A percentile compares a stretch with the other conserved stretches of the same genome.
Conservation (phyloP, 2,797 vertebrate species). For the Gorsachius magnificus region DNA sequence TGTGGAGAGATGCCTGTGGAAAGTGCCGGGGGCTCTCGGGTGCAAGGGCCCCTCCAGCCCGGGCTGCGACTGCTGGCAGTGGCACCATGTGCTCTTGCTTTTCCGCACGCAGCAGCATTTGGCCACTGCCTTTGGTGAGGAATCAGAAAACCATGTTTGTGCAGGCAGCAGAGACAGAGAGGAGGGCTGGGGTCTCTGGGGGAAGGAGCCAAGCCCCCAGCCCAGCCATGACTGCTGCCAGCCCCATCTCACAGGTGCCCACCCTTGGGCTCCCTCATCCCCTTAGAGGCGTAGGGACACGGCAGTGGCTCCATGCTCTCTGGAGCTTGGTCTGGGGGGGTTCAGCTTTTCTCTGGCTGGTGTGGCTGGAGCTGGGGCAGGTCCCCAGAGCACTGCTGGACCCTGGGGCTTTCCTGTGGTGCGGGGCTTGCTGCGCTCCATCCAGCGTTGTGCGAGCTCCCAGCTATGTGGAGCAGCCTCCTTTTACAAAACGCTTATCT, state of each 20-base stretch:
- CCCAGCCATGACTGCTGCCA: accelerated
- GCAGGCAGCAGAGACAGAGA: accelerated
- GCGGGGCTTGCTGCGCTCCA: neutral
- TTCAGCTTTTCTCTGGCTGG: neutral
- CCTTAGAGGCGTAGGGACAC: neutral
- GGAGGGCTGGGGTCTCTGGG: neutral
- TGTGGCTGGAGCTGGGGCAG: neutral
- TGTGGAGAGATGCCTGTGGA: neutral
- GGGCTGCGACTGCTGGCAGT: accelerated
- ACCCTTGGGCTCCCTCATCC: accelerated
- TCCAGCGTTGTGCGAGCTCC: accelerated
- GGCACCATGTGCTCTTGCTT: accelerated
- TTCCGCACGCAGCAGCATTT: accelerated
- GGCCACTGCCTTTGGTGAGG: neutral
- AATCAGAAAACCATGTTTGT: accelerated
- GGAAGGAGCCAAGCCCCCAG: neutral
- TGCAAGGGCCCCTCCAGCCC: neutral
- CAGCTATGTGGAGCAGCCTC: neutral
- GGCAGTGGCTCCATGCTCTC: accelerated
- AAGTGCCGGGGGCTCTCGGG: neutral
- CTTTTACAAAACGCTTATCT: neutral
- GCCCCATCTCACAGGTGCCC: accelerated
- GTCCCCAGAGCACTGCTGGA: neutral
- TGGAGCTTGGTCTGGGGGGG: too few relatives aligned
- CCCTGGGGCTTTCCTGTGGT: neutral